These are phyloP conservation scores for Drosophila prosaltans DNA, from an alignment of 1,140 invertebrate genomes.

Conservation along the genomic window DNA sequence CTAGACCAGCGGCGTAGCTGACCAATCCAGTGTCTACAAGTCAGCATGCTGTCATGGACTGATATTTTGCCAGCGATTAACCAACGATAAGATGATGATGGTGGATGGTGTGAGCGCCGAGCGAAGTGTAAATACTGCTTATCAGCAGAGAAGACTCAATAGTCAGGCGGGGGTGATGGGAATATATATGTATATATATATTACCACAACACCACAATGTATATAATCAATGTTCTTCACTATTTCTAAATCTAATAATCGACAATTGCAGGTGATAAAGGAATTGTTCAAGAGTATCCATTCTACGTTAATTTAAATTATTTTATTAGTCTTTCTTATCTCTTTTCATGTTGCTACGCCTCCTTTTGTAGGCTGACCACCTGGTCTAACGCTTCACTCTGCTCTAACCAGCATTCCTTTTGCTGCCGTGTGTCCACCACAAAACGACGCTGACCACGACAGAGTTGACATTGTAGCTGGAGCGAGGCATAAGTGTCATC, in stretches of 20 bases:
- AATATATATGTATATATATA: background rate
- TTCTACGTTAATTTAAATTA: background rate
- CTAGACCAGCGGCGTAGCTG: slow-evolving; percentile 34
- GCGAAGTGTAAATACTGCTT: background rate
- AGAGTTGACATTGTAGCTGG: slow-evolving; percentile 50
- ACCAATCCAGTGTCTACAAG: slow-evolving; percentile 61
- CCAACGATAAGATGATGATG: slow-evolving; percentile 7
- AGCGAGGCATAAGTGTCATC: slow-evolving; percentile 13
- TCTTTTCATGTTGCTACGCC: background rate
- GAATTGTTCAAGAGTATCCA: no score
- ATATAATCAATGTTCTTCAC: no score
- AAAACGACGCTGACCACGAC: slow-evolving; percentile 47
- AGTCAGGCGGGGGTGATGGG: background rate
- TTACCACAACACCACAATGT: no score
- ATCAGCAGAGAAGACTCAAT: slow-evolving; percentile 4
- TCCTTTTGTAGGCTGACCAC: slow-evolving; percentile 29
- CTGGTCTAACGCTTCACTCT: slow-evolving; percentile 42
- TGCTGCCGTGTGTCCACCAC: slow-evolving; percentile 1
- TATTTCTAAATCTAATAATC: no score
- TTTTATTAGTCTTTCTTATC: slow-evolving; percentile 1
- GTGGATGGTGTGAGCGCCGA: background rate
- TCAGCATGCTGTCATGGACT: slow-evolving; percentile 63
- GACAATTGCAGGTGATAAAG: no score
- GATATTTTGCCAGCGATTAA: slow-evolving; percentile 15
- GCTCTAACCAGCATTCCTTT: slow-evolving; percentile 62